Conservation (phyloP, 1,140 invertebrate genomes). For the Papilio polytes region DNA sequence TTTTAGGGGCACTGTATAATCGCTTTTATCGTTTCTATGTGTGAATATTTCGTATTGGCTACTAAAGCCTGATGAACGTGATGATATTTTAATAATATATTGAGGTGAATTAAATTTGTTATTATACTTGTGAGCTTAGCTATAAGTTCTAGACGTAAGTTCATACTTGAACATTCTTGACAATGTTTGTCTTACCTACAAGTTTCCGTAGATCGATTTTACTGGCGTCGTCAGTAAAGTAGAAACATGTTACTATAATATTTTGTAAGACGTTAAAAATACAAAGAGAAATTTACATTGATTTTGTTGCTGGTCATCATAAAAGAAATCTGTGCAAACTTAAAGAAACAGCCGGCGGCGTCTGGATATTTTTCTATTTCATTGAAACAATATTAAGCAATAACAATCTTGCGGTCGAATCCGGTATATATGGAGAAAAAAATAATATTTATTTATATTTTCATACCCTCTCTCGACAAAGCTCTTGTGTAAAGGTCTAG, state of each 20-base stretch:
- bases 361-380: slow-evolving; percentile 45
- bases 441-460: slow-evolving; percentile 72
- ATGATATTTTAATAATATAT: too few species aligned
- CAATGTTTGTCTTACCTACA: background rate
- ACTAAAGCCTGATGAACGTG: too few species aligned
- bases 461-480: slow-evolving; percentile 66
- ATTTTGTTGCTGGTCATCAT: background rate
- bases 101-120: too few species aligned
- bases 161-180: too few species aligned
- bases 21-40: slow-evolving; percentile 76
- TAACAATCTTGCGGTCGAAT: slow-evolving; percentile 53
- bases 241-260: background rate
- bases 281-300: background rate
- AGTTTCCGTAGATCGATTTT: background rate
- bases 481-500: slow-evolving; percentile 77
- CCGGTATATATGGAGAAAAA: slow-evolving; percentile 55
- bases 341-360: slow-evolving; percentile 29
- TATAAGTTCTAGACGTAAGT: too few species aligned
- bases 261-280: slow-evolving; percentile 2
- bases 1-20: slow-evolving; percentile 61
- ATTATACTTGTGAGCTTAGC: too few species aligned
- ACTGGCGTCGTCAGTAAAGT: background rate
- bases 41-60: slow-evolving; percentile 61
- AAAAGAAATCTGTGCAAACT: slow-evolving; percentile 28
- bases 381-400: slow-evolving; percentile 62